Evolutionary conservation across 2,113 vertebrate genomes (phyloP).

Genomic region (Hippoglossus stenolepis): DNA sequence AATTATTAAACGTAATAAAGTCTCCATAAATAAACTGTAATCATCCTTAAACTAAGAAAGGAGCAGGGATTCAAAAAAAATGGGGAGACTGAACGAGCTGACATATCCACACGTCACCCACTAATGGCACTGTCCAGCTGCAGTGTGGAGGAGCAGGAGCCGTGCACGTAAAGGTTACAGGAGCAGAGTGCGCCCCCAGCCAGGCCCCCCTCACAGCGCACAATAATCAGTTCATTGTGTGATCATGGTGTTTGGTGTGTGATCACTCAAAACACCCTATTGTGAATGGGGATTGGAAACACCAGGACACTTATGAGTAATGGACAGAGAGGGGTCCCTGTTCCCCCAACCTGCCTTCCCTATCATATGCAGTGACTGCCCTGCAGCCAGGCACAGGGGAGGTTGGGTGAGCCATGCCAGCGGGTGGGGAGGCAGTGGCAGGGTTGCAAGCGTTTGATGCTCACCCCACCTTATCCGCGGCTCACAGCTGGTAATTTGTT

Average conservation of each 20-base stretch:
- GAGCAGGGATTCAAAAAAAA: not conserved
- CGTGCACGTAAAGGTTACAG: slow-evolving; percentile 63
- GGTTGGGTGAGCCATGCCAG: slow-evolving; percentile 15
- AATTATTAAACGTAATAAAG: slow-evolving; percentile 1
- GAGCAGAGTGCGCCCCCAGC: slow-evolving; percentile 27
- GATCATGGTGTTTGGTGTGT: slow-evolving; percentile 58
- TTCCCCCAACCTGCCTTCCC: slow-evolving; percentile 53
- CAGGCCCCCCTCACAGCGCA: slow-evolving; percentile 36
- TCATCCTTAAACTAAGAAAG: not conserved
- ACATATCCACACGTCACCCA: not conserved
- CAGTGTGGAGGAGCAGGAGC: slow-evolving; percentile 21
- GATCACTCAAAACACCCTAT: slow-evolving; percentile 68
- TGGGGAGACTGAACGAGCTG: not conserved
- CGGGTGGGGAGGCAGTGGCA: slow-evolving; percentile 15
- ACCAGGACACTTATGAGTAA: slow-evolving; percentile 70
- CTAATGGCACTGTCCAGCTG: slow-evolving; percentile 35
- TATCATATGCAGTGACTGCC: slow-evolving; percentile 48
- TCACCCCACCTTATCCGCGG: slow-evolving; percentile 27
- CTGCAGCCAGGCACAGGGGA: slow-evolving; percentile 31
- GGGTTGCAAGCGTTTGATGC: slow-evolving; percentile 57
- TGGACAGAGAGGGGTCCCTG: slow-evolving; percentile 55
- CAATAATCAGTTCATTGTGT: slow-evolving; percentile 67
- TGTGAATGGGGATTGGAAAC: slow-evolving; percentile 74
- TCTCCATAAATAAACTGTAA: not conserved
- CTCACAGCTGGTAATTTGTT: slow-evolving; percentile 72